Base-by-base conservation (phyloP, 2,113 vertebrate species). In the Chionodraco myersi region DNA sequence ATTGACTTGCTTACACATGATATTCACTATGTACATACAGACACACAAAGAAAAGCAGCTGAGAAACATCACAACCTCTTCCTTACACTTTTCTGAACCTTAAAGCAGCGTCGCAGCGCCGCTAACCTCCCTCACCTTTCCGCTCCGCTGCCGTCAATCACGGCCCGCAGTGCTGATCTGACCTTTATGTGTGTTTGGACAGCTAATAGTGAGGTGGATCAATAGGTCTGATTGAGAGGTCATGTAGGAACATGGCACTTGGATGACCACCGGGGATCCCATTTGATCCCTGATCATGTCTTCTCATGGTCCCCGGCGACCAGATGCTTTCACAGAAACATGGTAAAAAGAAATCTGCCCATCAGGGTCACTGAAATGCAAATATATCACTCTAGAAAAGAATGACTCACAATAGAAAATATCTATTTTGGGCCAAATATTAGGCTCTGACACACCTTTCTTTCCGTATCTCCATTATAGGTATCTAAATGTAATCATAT, bases 201-300 rank as follows among this genome's bases (percentile, higher is more conserved):
- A 84, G 84, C 80, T 82, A 91, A 92, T 91, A 84, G 73, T n/a
- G 75, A 36, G 65, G 56, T 4, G 10, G 79, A 94, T 94, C 92
- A 91, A 93, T 94, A 92, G 89, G 88, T 90, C 88, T 91, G 87
- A 93, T 89, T 89, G 82, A 90, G 88, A 87, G 91, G 90, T 92
- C 92, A 85, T 90, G 89, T 92, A 81, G 75, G 86, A 91, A 93
- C 93, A 93, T 84, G 89, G 62, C 88, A 88, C 80, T 67, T 74
- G 79, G 85, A 77, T 78, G 68, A 84, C 90, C 91, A 85, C 75
- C 56, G 16, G 88, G 84, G 90, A 91, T 82, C 83, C 69, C 58
- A 49, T 88, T 79, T 80, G 82, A 89, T 87, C 83, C 72, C 47
- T 3, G 34, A 70, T 83, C 78, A 82, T 62, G 58, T 68, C 69